A percentile compares a stretch with the other conserved stretches of the same genome.
Conservation (phyloP, 2,797 vertebrate species). For the Enteromius treurensis region DNA sequence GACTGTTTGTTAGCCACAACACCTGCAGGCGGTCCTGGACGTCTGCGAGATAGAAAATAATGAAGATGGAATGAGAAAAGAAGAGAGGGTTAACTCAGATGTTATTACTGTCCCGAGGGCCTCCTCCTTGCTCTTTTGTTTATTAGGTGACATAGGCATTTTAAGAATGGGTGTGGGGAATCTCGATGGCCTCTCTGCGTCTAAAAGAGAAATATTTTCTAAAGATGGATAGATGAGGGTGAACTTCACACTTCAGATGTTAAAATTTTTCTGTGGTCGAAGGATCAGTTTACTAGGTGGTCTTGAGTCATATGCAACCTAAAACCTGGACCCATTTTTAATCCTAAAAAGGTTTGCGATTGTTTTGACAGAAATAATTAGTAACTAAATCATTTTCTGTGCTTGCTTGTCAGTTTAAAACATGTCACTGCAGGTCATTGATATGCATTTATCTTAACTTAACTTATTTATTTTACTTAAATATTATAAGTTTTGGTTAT, state of each 20-base stretch:
- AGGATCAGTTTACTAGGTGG: not conserved
- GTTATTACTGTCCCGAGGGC: constrained; percentile 58
- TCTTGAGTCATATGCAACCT: not conserved
- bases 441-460: not conserved
- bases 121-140: constrained; percentile 49
- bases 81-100: constrained; percentile 47
- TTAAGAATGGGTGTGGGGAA: constrained; percentile 45
- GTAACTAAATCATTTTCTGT: not conserved
- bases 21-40: constrained; percentile 36
- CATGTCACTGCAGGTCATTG: not conserved
- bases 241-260: constrained; percentile 29
- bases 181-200: constrained; percentile 12
- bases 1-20: constrained; percentile 40
- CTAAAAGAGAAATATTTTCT: constrained; percentile 36
- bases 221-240: constrained; percentile 34
- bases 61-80: constrained; percentile 29
- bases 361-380: not conserved
- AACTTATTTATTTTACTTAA: too few relatives aligned
- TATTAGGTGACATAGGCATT: constrained; percentile 49
- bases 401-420: not conserved
- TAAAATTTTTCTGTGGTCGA: not conserved
- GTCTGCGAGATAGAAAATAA: constrained; percentile 35
- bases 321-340: constrained; percentile 14
- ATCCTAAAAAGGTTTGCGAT: not conserved
- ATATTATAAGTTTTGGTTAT: not conserved